These are phyloP conservation scores for Anthonomus grandis DNA, from an alignment of 1,140 invertebrate genomes.

Conservation along the genomic window DNA sequence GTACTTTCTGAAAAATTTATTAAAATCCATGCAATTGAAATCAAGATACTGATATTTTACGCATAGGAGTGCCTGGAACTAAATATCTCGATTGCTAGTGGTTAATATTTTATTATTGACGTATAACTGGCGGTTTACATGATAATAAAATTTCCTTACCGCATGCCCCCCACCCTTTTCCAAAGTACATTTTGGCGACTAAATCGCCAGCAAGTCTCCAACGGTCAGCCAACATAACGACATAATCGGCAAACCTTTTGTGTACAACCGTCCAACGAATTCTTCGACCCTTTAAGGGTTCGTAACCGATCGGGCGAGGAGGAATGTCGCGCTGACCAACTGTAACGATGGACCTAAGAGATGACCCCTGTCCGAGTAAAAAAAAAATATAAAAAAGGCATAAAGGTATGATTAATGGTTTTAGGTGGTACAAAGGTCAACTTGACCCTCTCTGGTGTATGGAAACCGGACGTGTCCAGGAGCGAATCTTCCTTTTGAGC, in stretches of 20 bases:
- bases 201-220: constrained; percentile 26
- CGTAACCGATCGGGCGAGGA: background rate
- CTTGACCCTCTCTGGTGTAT: constrained; percentile 18
- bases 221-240: constrained; percentile 29
- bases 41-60: too few relatives aligned
- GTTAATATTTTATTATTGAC: too few relatives aligned
- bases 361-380: constrained; percentile 26
- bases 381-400: constrained; percentile 23
- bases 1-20: too few relatives aligned
- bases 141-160: too few relatives aligned
- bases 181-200: constrained; percentile 23
- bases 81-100: too few relatives aligned
- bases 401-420: constrained; percentile 31
- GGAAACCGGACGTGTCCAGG: constrained; percentile 20
- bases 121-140: too few relatives aligned
- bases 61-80: too few relatives aligned
- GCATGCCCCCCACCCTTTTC: too few relatives aligned
- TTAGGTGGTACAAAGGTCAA: constrained; percentile 23
- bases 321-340: constrained; percentile 3
- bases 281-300: constrained; percentile 1
- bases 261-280: constrained; percentile 8
- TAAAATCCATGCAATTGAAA: too few relatives aligned
- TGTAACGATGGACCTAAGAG: constrained; percentile 19
- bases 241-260: constrained; percentile 25
- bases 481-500: constrained; percentile 22